Evolutionary conservation across 2,797 vertebrate species (phyloP).

Genomic region (Emys orbicularis): DNA sequence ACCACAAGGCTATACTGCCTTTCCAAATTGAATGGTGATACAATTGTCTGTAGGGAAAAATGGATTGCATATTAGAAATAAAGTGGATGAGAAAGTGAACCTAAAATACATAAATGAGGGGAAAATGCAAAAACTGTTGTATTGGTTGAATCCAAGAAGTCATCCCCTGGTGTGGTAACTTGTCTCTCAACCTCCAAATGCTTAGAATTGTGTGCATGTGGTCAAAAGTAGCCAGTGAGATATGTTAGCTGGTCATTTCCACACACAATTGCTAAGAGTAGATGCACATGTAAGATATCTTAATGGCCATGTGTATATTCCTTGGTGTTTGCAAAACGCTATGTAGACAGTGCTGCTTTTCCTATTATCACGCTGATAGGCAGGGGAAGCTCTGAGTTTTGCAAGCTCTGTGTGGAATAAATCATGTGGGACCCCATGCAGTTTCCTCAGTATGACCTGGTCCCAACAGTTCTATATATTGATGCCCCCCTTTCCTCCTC

Average conservation of each 20-base stretch:
- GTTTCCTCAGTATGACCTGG: background rate
- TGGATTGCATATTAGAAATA: fast-evolving
- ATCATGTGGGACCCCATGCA: background rate
- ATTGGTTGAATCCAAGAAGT: background rate
- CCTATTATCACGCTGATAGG: background rate
- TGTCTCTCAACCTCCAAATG: background rate
- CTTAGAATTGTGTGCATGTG: background rate
- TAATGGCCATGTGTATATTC: background rate
- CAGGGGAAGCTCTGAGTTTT: background rate
- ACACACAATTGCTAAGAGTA: background rate
- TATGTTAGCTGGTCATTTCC: background rate
- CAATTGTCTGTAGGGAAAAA: slow-evolving; percentile 6
- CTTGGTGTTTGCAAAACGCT: background rate
- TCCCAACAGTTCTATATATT: background rate
- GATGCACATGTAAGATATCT: background rate
- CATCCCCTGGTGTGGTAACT: background rate
- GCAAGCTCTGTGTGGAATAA: background rate
- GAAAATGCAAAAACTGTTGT: background rate
- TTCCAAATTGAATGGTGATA: background rate
- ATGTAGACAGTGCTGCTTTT: background rate
- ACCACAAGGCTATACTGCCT: background rate
- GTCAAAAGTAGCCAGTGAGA: background rate
- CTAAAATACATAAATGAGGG: slow-evolving; percentile 1
- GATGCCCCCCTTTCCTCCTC: background rate
- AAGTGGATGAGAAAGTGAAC: background rate